Evolutionary conservation across 2,888 invertebrate genomes (phyloP), one percentile per base, ranked within the genome.

Genomic region (Rhorus exstirpatorius): DNA sequence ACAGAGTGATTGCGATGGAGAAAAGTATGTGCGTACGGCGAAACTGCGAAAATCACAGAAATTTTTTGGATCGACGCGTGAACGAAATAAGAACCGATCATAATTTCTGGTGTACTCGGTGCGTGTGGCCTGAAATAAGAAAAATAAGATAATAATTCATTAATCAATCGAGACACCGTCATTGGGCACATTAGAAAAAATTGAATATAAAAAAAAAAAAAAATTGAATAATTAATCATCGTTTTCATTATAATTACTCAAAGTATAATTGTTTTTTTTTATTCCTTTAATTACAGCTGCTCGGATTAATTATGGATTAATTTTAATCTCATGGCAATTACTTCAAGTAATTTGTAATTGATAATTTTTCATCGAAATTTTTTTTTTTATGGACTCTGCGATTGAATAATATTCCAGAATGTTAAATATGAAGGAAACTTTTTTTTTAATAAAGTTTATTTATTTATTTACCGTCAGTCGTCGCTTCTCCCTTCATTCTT

Each of bases 401-500:
- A n/a, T n/a, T n/a, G n/a, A n/a, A n/a, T n/a, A n/a, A n/a, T n/a
- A n/a, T n/a, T n/a, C n/a, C n/a, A n/a, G n/a, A n/a, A n/a, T n/a
- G n/a, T n/a, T n/a, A n/a, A n/a, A n/a, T n/a, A n/a, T n/a, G n/a
- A n/a, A n/a, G n/a, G n/a, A n/a, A n/a, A n/a, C n/a, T n/a, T n/a
- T n/a, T n/a, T n/a, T n/a, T n/a, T n/a, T n/a, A n/a, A n/a, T n/a
- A n/a, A n/a, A n/a, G n/a, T n/a, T n/a, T n/a, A n/a, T n/a, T 35
- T 19, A 35, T n/a, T 49, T 55, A 63, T 55, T 65, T 60, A 82
- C 79, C 82, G 44, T 75, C 55, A 65, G 58, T 71, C 58, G 58
- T 79, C 55, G 70, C 49, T 65, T 82, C 75, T 65, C 44, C 70
- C 75, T 51, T 58, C 65, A 65, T 35, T 72, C 67, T 65, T 44